Conservation (phyloP, 2,888 invertebrate species). For the Plebejus anna region DNA sequence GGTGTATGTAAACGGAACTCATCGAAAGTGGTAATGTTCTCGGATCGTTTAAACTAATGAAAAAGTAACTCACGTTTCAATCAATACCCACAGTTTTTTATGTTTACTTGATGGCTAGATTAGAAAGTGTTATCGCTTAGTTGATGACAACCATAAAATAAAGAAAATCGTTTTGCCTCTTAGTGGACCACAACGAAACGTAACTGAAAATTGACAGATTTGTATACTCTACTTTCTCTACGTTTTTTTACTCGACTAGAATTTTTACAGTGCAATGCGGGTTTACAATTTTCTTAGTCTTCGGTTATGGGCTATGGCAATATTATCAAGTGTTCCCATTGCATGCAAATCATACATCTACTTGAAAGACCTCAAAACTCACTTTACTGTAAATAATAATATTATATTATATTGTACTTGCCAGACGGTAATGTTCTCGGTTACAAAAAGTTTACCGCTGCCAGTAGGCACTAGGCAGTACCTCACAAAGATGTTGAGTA, state of each 20-base stretch:
- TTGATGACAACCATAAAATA: constrained; percentile 16
- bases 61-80: neutral
- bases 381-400: neutral
- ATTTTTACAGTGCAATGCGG: neutral
- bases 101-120: constrained; percentile 8
- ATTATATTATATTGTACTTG: neutral
- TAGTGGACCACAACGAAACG: constrained; percentile 10
- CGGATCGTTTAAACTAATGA: neutral
- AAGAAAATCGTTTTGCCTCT: neutral
- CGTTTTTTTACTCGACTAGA: neutral
- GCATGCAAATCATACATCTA: too few relatives aligned
- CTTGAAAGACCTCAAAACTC: too few relatives aligned
- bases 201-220: constrained; percentile 5
- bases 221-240: constrained; percentile 2
- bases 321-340: too few relatives aligned
- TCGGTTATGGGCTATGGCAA: neutral
- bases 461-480: neutral
- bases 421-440: neutral
- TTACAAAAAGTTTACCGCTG: constrained; percentile 8
- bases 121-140: neutral
- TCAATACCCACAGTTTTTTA: neutral
- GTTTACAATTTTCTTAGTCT: neutral
- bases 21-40: constrained; percentile 7
- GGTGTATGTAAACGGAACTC: neutral
- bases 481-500: neutral